Evolutionary conservation across 2,888 invertebrate genomes (phyloP), one percentile per base, ranked within the genome.

Genomic region (Drosophila rubida): DNA sequence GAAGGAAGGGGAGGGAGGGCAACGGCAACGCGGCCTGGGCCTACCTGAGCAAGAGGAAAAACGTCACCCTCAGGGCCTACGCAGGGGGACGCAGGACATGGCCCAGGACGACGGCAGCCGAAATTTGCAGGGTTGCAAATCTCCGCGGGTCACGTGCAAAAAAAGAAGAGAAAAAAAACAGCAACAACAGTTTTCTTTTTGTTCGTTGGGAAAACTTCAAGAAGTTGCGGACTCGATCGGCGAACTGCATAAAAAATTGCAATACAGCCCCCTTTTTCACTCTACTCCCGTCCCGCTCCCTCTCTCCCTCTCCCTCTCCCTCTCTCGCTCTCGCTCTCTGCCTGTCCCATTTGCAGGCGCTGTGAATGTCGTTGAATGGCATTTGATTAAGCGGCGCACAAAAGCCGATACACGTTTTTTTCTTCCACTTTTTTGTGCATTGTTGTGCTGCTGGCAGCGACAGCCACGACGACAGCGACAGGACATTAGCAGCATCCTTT

Each of bases 401-500:
- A 80, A 80, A 68, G 70, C 51, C 74, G 66, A 57, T 58, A 60
- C 58, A 60, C 61, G 49, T 45, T 63, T 70, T 75, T 61, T 60
- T n/a, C 41, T 19, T 39, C 27, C 23, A 44, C 13, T 51, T 39
- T n/a, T 66, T 50, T 45, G 42, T 8, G 49, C 48, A 37, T 37
- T 37, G 35, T 37, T 37, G 13, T 37, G 35, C 13, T 35, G 35
- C 64, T 65, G 46, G 35, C 68, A 51, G 68, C 69, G 69, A 64
- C 74, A 82, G 79, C n/a, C n/a, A n/a, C n/a, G n/a, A n/a, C n/a
- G 46, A 30, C 68, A 51, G 68, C 69, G 69, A 64, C 74, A 82
- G 79, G 81, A 88, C 89, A 90, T 90, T 89, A 89, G 90, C 89
- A 89, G 89, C 89, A 90, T 90, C 90, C 87, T 89, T 90, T 85